Evolutionary conservation across 2,888 invertebrate genomes (phyloP), one percentile per base, ranked within the genome.

Genomic region (Drosophila nr. fundita): DNA sequence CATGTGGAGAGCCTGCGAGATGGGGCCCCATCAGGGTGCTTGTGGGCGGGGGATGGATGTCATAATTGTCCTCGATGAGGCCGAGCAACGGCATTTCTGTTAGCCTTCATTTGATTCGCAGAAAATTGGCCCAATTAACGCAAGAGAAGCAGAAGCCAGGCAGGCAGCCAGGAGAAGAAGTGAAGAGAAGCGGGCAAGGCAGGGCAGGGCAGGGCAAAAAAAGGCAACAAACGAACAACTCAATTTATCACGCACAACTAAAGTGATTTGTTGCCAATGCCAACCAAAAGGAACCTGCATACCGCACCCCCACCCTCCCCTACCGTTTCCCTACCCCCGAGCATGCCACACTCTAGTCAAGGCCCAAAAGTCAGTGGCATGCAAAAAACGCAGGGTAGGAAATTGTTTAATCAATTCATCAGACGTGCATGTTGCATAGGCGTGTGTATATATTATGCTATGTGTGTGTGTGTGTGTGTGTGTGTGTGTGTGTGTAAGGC

Each of bases 241-340:
- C 89, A 89, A 90, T 88, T 90, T 88, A 88, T 90, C 87, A 89
- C 90, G 87, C 87, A 90, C 89, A 87, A 89, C 87, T 88, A 90
- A 88, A 88, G 87, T 88, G 87, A 88, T 88, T 88, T 88, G 87
- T 88, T 88, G 87, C 90, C 87, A 90, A 87, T 89, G 87, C 89
- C 90, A 90, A 88, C 90, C 73, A 63, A 60, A 64, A 52, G 53
- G 10, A 55, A 24, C 50, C 29, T 30, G 49, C 50, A 27, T 36
- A 11, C 29, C 8, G 29, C 53, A 42, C 52, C 32, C 27, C 21
- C 1, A 4, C 18, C n/a, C 21, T 32, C 53, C 42, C 15, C 15
- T 27, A 0, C 32, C 21, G 21, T 21, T 29, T 29, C 49, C 48
- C 24, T 24, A n/a, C 24, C 15, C 13, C 34, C 48, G 21, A 15